phyloP scores from a whole-genome alignment of 2,113 vertebrate species.

The Leptocoma aspasia region DNA sequence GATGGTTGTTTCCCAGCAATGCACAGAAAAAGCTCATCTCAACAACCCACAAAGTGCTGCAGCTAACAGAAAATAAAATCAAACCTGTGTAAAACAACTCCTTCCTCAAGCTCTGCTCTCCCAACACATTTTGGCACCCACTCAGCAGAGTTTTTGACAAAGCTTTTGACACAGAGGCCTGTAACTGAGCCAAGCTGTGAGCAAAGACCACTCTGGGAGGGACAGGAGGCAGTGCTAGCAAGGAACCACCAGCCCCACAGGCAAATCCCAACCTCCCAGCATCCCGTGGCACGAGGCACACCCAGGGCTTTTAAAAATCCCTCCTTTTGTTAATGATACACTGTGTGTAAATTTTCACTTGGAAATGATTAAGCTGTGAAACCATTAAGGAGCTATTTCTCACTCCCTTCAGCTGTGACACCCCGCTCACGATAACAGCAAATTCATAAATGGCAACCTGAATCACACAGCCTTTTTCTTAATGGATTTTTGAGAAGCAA shows the following conservation, averaged over 20 bases:
- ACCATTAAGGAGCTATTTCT: slow-evolving; percentile 18
- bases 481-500: neutral
- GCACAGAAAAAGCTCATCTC: neutral
- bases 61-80: neutral
- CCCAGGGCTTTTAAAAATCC: neutral
- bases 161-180: neutral
- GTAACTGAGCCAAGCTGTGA: neutral
- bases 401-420: slow-evolving; percentile 3
- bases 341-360: neutral
- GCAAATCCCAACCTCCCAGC: neutral
- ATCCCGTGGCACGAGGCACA: neutral
- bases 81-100: neutral
- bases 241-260: neutral
- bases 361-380: slow-evolving; percentile 10
- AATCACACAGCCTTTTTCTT: neutral
- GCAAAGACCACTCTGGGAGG: neutral
- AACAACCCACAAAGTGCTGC: neutral
- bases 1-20: neutral
- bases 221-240: neutral
- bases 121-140: neutral
- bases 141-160: neutral
- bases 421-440: neutral
- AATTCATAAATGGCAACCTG: neutral
- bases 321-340: slow-evolving; percentile 11
- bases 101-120: neutral